Evolutionary conservation across 2,888 invertebrate species (phyloP).

Genomic region (Yponomeuta plumbellus): DNA sequence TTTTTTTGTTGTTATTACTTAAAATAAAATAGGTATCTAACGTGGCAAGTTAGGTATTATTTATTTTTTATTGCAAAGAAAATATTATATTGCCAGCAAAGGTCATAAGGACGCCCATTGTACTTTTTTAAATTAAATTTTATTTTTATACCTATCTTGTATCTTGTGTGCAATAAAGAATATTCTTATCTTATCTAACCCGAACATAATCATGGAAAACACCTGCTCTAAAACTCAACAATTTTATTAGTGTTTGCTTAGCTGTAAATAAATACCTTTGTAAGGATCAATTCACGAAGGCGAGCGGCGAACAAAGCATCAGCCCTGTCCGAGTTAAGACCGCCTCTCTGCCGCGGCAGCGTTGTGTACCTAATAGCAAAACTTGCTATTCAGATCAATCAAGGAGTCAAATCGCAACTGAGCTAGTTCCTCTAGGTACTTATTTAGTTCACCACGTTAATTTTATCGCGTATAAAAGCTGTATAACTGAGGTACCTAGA

Average conservation of each 20-base stretch:
- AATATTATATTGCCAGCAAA: no score
- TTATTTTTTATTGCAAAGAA: no score
- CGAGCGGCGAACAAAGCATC: conserved; percentile 1
- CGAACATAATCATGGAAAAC: not conserved
- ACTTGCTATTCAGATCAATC: conserved; percentile 7
- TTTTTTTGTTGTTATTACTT: no score
- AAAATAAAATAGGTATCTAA: no score
- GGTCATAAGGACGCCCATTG: no score
- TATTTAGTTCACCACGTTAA: not conserved
- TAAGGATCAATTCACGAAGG: not conserved
- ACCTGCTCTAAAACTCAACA: conserved; percentile 4
- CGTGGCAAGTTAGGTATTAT: no score
- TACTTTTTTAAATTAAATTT: no score
- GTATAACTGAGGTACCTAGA: not conserved
- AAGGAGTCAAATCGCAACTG: not conserved
- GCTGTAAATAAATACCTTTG: conserved; percentile 1
- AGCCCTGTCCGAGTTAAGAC: conserved; percentile 33
- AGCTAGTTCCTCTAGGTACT: not conserved
- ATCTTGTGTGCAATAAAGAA: no score
- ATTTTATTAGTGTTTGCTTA: not conserved
- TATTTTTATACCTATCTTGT: no score
- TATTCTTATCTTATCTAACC: no score
- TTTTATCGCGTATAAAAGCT: not conserved
- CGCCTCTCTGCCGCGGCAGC: conserved; percentile 23
- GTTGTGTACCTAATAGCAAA: conserved; percentile 9